phyloP scores from a whole-genome alignment of 2,888 invertebrate species.

The Agrotis exclamationis region DNA sequence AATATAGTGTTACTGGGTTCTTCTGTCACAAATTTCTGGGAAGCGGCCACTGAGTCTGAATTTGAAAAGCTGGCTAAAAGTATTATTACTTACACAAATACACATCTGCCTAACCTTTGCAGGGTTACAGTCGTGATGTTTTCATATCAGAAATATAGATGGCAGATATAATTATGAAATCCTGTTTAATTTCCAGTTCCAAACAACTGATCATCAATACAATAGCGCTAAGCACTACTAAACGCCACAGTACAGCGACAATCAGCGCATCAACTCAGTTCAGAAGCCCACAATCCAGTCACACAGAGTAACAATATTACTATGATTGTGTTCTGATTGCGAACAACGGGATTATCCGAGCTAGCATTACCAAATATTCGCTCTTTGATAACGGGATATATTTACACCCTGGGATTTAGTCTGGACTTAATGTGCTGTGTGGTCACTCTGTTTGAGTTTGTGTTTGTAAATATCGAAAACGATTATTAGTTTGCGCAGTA shows the following conservation, averaged over 20 bases:
- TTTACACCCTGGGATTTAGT: conserved; percentile 4
- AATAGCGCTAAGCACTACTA: background rate
- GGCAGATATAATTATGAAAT: background rate
- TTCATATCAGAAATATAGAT: background rate
- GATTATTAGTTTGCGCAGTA: background rate
- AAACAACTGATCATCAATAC: background rate
- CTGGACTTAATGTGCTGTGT: too few species aligned
- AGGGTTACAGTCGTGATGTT: too few species aligned
- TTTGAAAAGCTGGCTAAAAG: too few species aligned
- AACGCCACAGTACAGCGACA: conserved; percentile 28
- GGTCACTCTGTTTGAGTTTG: background rate
- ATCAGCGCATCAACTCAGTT: conserved; percentile 36
- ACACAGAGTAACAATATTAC: conserved; percentile 40
- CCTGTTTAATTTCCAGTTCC: background rate
- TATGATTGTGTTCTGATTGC: conserved; percentile 54
- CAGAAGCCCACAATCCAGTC: conserved; percentile 1
- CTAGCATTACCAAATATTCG: conserved; percentile 14
- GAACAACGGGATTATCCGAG: conserved; percentile 37
- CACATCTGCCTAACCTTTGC: too few species aligned
- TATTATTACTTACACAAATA: too few species aligned
- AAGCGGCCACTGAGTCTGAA: too few species aligned
- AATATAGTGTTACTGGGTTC: too few species aligned
- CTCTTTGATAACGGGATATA: conserved; percentile 27
- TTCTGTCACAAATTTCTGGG: too few species aligned
- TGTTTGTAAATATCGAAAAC: background rate